Evolutionary conservation across 2,888 invertebrate species (phyloP), one percentile per base, ranked within the genome.

Genomic region (Pollenia labialis): DNA sequence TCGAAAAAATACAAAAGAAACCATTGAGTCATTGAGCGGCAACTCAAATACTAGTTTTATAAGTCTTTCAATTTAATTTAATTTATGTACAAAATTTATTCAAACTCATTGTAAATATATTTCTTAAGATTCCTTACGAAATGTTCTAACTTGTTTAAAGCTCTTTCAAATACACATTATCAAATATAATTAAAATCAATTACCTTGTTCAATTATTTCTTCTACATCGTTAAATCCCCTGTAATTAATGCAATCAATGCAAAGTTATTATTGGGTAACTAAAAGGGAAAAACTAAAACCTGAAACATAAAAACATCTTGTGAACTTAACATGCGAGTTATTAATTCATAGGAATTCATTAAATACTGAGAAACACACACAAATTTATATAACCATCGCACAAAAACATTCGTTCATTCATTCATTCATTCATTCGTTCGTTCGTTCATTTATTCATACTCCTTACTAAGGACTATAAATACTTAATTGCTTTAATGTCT

Each of bases 221-320:
- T 56, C n/a, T 18, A 44, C 10, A 58, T 18, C 16, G 44, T 46
- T 69, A 75, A 82, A 69, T 48, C 69, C 79, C 75, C 62, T 64
- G 48, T 83, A 80, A 83, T 83, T 83, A 86, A 75, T 64, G 62
- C 74, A 69, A 79, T 77, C 72, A 72, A 64, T 56, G 69, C 46
- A 56, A 40, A 64, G 40, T 71, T 71, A 69, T 82, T 76, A 48
- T 32, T 48, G 40, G n/a, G n/a, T 32, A 64, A 72, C 46, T 46
- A 48, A 54, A 62, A 69, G 10, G 11, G 66, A 72, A 18, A 42
- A 46, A 44, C 6, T 1, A 54, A 48, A 6, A 23, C 40, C 18
- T 23, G 10, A 66, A 42, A 64, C 8, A 64, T 66, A 76, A 23
- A 46, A 48, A 58, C 68, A 64, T 69, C 58, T 56, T 56, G 7